phyloP scores from a whole-genome alignment of 1,140 invertebrate genomes.

The Sipha flava region DNA sequence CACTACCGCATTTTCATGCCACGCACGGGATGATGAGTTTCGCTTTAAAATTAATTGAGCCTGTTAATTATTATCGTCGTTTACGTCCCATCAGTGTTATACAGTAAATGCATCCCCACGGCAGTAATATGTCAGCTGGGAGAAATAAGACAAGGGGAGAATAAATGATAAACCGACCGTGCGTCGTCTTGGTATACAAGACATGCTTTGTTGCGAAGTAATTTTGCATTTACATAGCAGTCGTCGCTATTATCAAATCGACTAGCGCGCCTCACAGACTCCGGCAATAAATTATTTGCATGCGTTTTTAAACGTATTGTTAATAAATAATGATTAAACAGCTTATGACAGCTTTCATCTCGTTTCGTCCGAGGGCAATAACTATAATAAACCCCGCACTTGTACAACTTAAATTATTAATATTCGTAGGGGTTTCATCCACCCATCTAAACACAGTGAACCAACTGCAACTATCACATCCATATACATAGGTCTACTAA shows the following conservation, averaged over 20 bases:
- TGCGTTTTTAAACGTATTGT: not conserved
- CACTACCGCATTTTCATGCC: no score
- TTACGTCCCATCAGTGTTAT: no score
- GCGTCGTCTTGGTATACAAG: not conserved
- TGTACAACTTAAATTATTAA: not conserved
- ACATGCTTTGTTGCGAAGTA: not conserved
- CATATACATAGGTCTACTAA: no score
- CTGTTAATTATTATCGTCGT: not conserved
- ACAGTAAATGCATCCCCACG: not conserved
- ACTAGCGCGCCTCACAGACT: no score
- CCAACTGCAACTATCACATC: no score
- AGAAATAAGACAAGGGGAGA: not conserved
- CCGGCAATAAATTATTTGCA: not conserved
- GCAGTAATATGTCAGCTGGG: not conserved
- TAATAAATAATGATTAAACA: not conserved
- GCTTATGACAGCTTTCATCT: not conserved
- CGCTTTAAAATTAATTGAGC: not conserved
- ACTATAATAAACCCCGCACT: not conserved
- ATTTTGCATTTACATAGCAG: not conserved
- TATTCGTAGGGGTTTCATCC: not conserved
- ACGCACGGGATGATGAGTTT: not conserved
- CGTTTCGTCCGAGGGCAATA: not conserved
- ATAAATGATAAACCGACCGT: not conserved
- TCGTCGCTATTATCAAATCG: no score
- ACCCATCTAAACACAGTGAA: not conserved